A percentile compares a stretch with the other conserved stretches of the same genome.
phyloP scores from a whole-genome alignment of 2,113 vertebrate species.

The Aphelocoma coerulescens region DNA sequence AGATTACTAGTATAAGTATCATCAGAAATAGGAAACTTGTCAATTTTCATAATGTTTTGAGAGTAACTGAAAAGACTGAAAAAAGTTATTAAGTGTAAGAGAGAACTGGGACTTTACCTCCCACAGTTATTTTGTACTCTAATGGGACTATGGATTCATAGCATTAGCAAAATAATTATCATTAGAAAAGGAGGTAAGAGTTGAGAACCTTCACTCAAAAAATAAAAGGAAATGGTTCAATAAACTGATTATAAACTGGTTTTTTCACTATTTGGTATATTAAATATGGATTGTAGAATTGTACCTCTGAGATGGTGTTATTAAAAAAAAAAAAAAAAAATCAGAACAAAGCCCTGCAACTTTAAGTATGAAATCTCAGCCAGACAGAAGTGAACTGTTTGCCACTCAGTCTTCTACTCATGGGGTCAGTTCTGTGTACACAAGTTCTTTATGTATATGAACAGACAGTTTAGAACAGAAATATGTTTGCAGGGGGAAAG shows the following conservation, averaged over 20 bases:
- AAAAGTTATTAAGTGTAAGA: not conserved
- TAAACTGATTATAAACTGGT: not conserved
- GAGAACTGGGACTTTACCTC: not conserved
- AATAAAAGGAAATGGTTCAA: not conserved
- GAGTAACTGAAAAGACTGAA: not conserved
- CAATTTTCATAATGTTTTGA: conserved; percentile 8
- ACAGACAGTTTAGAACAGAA: not conserved
- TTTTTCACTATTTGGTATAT: not conserved
- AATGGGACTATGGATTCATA: not conserved
- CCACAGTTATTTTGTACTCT: not conserved
- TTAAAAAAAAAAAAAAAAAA: not conserved
- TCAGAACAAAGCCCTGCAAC: not conserved
- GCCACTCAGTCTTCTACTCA: not conserved
- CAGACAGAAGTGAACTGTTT: not conserved
- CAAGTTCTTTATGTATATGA: not conserved
- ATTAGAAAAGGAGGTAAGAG: not conserved
- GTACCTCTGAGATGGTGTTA: not conserved
- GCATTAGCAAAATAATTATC: not conserved
- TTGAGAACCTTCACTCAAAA: not conserved
- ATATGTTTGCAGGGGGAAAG: not conserved
- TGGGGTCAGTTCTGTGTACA: not conserved
- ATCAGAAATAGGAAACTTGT: conserved; percentile 4
- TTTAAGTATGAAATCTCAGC: not conserved
- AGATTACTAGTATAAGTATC: conserved; percentile 11
- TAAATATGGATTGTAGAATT: not conserved